A percentile compares a stretch with the other conserved stretches of the same genome.
Evolutionary conservation across 2,888 invertebrate species (phyloP).

Genomic region (Trachelus tabidus): DNA sequence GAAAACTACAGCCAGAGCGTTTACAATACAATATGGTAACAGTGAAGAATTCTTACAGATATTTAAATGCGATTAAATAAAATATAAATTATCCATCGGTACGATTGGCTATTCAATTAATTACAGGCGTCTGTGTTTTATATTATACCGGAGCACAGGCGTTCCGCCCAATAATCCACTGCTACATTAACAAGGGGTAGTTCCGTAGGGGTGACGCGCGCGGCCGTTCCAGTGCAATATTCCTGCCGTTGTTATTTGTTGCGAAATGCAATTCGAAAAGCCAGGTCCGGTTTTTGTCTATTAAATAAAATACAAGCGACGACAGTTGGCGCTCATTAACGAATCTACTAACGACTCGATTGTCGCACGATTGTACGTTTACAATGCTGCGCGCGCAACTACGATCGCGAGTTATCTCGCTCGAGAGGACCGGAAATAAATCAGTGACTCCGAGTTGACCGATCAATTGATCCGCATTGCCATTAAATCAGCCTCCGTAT

Average conservation of each 20-base stretch:
- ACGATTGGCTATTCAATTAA: slow-evolving; percentile 58
- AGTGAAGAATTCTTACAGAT: neutral
- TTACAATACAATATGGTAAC: too few relatives aligned
- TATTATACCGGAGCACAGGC: slow-evolving; percentile 41
- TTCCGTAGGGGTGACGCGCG: neutral
- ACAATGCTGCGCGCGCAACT: slow-evolving; percentile 30
- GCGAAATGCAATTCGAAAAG: slow-evolving; percentile 55
- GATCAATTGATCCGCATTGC: neutral
- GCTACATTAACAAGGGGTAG: slow-evolving; percentile 44
- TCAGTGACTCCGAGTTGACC: slow-evolving; percentile 26
- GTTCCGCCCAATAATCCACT: slow-evolving; percentile 56
- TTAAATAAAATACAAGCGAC: slow-evolving; percentile 60
- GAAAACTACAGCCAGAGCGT: too few relatives aligned
- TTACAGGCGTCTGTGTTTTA: slow-evolving; percentile 54
- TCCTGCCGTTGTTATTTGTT: slow-evolving; percentile 54
- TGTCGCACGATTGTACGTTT: slow-evolving; percentile 54
- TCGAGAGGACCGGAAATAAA: slow-evolving; percentile 43
- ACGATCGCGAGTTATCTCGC: slow-evolving; percentile 30
- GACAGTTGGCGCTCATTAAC: slow-evolving; percentile 60
- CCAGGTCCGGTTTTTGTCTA: slow-evolving; percentile 47
- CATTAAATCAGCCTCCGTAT: neutral
- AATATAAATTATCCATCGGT: neutral
- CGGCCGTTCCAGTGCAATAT: neutral
- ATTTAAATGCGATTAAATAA: neutral
- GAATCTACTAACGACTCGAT: slow-evolving; percentile 54